Base-by-base conservation (phyloP, 1,140 invertebrate genomes). In the Camponotus pennsylvanicus region DNA sequence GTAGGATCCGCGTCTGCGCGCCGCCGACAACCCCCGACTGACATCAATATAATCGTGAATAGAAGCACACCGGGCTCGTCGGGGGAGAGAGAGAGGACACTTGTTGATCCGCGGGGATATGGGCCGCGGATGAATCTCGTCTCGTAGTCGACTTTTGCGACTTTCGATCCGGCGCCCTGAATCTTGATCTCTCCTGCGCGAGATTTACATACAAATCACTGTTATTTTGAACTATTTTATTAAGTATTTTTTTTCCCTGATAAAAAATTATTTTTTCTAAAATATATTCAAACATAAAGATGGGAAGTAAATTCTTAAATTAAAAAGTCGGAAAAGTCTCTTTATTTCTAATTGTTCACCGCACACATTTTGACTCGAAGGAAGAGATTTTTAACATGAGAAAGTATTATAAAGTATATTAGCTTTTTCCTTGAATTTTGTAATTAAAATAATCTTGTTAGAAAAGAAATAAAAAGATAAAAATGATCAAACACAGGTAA, bases 11-110 rank as follows among this genome's bases (percentile, higher is more conserved):
- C 93, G 92, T 91, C 88, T 93, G 92, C 92, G 91, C 91, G 90
- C 91, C 45, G 37, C 49, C 32, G 49, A 63, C 89, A 85, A 89
- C 87, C 87, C 84, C 88, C 82, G 87, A 85, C 79, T 84, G 64
- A 90, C 92, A 93, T 93, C 92, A 92, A 91, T 91, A 93, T 91
- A 90, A 80, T 78, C 70, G 80, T 55, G 66, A 82, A 79, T 55
- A 42, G 83, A 64, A 80, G 80, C 55, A 27, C 40, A 40, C 63
- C 49, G 45, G 45, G 37, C 69, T 55, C 13, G 6, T 7, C 18
- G 37, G 79, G 59, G 45, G 27, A 76, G 75, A 83, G 69, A 67
- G 27, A 71, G 80, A 71, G 80, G 64, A 91, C 90, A 91, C 91
- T 92, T 92, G 91, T 92, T 92, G 91, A 92, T 92, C 79, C 52